phyloP scores from a whole-genome alignment of 2,797 vertebrate species.

The Pygocentrus nattereri region DNA sequence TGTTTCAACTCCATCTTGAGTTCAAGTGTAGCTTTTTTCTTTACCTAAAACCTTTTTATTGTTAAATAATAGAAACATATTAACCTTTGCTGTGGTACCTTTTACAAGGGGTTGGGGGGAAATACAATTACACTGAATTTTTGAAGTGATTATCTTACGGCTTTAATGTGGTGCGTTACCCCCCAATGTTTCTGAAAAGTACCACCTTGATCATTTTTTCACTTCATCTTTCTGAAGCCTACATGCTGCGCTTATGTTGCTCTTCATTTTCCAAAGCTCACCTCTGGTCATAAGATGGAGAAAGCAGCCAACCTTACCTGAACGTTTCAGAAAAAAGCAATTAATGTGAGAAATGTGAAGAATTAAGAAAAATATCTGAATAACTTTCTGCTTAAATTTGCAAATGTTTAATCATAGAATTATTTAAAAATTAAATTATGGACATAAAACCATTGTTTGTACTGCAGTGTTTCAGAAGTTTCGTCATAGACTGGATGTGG shows the following conservation, averaged over 20 bases:
- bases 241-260: background rate
- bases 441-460: background rate
- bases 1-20: constrained; percentile 18
- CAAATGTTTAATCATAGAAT: too few relatives aligned
- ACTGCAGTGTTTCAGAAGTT: background rate
- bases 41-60: background rate
- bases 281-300: background rate
- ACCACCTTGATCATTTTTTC: background rate
- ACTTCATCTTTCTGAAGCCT: background rate
- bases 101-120: constrained; percentile 24
- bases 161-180: constrained; percentile 4
- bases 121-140: constrained; percentile 21
- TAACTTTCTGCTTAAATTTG: too few relatives aligned
- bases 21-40: constrained; percentile 30
- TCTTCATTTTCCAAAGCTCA: background rate
- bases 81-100: constrained; percentile 25
- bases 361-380: background rate
- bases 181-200: background rate
- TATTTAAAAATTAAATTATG: too few relatives aligned
- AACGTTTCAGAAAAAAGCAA: background rate
- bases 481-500: background rate
- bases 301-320: background rate
- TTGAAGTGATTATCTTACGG: constrained; percentile 68
- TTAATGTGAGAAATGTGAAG: too few relatives aligned
- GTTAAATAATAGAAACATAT: constrained; percentile 30